These are phyloP conservation scores for Sipha flava DNA, from an alignment of 1,140 invertebrate genomes.

Conservation along the genomic window DNA sequence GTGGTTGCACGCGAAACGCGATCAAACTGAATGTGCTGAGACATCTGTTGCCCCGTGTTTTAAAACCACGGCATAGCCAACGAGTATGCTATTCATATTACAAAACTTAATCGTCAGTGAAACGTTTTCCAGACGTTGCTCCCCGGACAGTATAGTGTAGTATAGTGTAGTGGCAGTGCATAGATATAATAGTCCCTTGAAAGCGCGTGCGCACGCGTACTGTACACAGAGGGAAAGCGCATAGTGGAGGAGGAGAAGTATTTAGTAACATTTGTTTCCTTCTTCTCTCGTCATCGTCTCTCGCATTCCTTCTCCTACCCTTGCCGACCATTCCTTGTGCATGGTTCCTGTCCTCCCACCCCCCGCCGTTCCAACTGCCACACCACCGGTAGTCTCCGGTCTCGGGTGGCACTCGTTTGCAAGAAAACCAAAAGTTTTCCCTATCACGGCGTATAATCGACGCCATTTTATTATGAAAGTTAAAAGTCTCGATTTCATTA, in stretches of 20 bases:
- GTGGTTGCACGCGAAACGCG: background rate
- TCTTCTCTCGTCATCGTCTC: too few species aligned
- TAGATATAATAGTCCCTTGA: background rate
- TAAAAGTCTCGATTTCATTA: conserved; percentile 27
- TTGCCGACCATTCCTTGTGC: too few species aligned
- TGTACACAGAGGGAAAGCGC: too few species aligned
- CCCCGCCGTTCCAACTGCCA: too few species aligned
- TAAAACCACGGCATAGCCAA: background rate
- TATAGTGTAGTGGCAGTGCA: background rate
- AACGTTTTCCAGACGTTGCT: background rate
- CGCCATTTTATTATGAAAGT: conserved; percentile 28
- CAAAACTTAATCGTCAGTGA: conserved; percentile 17
- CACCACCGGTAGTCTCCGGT: too few species aligned
- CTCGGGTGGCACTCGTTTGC: background rate
- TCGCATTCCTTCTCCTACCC: too few species aligned
- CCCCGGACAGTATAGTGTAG: background rate
- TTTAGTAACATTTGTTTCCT: conserved; percentile 28
- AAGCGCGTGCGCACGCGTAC: too few species aligned
- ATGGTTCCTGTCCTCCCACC: too few species aligned
- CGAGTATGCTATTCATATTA: conserved; percentile 10
- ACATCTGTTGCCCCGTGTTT: conserved; percentile 27
- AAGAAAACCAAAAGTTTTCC: conserved; percentile 1
- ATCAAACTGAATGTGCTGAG: conserved; percentile 10
- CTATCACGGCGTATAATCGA: background rate
- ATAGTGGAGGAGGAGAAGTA: background rate